Conservation (phyloP, 2,888 invertebrate species). For the Aphidoletes aphidimyza region DNA sequence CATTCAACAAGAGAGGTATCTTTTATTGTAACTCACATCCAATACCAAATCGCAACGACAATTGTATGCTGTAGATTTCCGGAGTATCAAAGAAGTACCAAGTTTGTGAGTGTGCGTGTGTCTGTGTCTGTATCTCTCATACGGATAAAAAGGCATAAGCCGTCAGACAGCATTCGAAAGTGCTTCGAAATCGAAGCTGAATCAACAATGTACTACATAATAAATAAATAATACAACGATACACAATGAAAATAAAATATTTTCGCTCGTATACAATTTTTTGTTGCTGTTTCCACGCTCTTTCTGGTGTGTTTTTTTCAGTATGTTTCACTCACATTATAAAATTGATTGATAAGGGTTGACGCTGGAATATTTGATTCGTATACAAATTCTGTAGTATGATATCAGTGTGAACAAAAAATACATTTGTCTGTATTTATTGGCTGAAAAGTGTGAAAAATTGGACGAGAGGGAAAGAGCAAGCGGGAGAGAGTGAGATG, state of each 20-base stretch:
- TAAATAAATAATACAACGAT: conserved; percentile 41
- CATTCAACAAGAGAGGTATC: no score
- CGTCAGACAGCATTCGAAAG: no score
- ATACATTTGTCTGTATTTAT: background rate
- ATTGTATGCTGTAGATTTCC: background rate
- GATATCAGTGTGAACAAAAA: background rate
- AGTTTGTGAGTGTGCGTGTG: no score
- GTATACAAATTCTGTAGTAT: conserved; percentile 20
- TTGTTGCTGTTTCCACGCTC: no score
- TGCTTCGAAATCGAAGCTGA: background rate
- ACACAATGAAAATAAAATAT: conserved; percentile 21
- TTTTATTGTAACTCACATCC: no score
- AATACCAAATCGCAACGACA: background rate
- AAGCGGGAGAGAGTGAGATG: background rate
- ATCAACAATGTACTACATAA: conserved; percentile 20
- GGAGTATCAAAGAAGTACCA: no score
- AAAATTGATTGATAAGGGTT: conserved; percentile 56
- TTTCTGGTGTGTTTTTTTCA: no score
- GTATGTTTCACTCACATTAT: background rate
- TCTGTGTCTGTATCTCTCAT: background rate
- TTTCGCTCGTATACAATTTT: background rate
- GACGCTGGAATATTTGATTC: conserved; percentile 55
- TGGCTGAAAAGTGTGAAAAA: background rate
- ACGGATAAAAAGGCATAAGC: background rate
- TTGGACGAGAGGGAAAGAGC: background rate